These are phyloP conservation scores for Microtus pennsylvanicus DNA, from an alignment of 2,113 vertebrate genomes.

Conservation along the genomic window DNA sequence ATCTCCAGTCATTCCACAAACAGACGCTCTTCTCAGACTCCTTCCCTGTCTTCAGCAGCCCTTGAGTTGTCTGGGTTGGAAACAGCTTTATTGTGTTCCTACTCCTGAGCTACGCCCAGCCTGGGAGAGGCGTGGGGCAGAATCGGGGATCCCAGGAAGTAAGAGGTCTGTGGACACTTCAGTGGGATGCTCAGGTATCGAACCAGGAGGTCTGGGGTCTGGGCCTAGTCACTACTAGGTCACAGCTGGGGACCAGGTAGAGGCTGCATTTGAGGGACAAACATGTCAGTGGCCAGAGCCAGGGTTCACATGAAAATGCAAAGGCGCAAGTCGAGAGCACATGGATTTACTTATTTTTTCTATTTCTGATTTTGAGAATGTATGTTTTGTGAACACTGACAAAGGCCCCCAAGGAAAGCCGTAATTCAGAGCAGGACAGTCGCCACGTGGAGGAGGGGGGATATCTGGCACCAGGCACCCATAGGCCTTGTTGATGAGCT, in stretches of 20 bases:
- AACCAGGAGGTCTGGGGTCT: not conserved
- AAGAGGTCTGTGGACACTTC: rapidly evolving
- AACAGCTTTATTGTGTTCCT: not conserved
- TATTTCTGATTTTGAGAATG: slow-evolving; percentile 53
- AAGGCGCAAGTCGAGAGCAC: rapidly evolving
- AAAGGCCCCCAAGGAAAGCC: not conserved
- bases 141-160: not conserved
- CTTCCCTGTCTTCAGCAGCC: not conserved
- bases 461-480: not conserved
- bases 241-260: not conserved
- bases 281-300: not conserved
- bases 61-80: not conserved
- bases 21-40: not conserved
- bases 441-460: not conserved
- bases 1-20: not conserved
- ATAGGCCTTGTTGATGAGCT: not conserved
- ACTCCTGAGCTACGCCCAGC: not conserved
- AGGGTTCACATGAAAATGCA: not conserved
- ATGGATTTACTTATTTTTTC: slow-evolving; percentile 10
- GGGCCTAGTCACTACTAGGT: not conserved
- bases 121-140: rapidly evolving
- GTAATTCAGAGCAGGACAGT: not conserved
- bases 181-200: not conserved
- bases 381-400: slow-evolving; percentile 33
- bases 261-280: not conserved